Percentiles rank a stretch among this genome's conserved stretches.
phyloP scores from a whole-genome alignment of 1,140 invertebrate species.

The Calycopis cecrops region DNA sequence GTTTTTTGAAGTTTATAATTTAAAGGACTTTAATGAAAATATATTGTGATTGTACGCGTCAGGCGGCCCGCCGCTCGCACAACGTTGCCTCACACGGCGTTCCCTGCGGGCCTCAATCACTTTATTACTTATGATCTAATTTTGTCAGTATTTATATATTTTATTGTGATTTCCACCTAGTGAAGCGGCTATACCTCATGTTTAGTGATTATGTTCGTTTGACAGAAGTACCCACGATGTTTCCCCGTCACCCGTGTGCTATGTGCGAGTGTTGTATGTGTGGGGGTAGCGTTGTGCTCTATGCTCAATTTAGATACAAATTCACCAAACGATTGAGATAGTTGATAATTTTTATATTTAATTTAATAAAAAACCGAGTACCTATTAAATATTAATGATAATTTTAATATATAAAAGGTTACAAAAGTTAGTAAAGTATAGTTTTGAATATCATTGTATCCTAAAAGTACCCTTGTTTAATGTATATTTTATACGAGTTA shows the following conservation, averaged over 20 bases:
- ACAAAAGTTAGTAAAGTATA: slow-evolving; percentile 53
- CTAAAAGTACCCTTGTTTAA: slow-evolving; percentile 43
- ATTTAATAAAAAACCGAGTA: slow-evolving; percentile 55
- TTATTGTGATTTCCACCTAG: slow-evolving; percentile 63
- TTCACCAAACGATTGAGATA: slow-evolving; percentile 72
- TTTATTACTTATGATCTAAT: slow-evolving; percentile 37
- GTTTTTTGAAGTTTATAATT: no score
- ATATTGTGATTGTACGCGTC: slow-evolving; percentile 10
- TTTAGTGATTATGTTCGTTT: slow-evolving; percentile 63
- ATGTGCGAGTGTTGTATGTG: slow-evolving; percentile 58
- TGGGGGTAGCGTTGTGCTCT: slow-evolving; percentile 71
- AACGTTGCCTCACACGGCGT: slow-evolving; percentile 65
- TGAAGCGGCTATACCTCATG: slow-evolving; percentile 68
- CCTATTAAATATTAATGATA: slow-evolving; percentile 72
- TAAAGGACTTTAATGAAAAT: no score
- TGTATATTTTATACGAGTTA: slow-evolving; percentile 49
- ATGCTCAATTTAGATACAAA: slow-evolving; percentile 73
- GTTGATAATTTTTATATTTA: slow-evolving; percentile 69
- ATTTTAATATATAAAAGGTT: slow-evolving; percentile 73
- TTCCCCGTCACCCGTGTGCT: slow-evolving; percentile 66
- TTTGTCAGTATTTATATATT: slow-evolving; percentile 61
- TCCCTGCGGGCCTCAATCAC: slow-evolving; percentile 34
- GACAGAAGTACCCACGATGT: slow-evolving; percentile 64
- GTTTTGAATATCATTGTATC: slow-evolving; percentile 50
- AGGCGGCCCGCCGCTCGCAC: slow-evolving; percentile 46